Base-by-base conservation (phyloP, 2,113 vertebrate species). In the Festucalex cinctus region DNA sequence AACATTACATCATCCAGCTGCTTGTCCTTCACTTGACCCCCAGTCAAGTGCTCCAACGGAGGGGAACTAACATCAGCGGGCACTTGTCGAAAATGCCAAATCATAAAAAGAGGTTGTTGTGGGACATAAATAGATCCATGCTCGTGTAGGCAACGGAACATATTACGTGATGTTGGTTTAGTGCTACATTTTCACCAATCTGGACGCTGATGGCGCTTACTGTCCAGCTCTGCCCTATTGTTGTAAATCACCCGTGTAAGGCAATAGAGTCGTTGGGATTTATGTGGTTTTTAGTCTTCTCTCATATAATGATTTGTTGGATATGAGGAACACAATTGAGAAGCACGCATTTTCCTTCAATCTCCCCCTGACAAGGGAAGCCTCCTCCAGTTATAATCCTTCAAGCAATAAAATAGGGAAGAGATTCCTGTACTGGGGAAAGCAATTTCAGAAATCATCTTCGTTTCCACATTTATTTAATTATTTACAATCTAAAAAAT, bases 11-110 rank as follows among this genome's bases (percentile, higher is more conserved):
- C 83, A 85, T 75, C 65, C 74, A 61, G 51, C 79, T 81, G 72
- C 41, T 66, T 76, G 89, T 86, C 86, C 86, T 90, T 89, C 84
- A 87, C 63, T 66, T 88, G 84, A 87, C 85, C 86, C 75, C 58
- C 13, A 57, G 46, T 79, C 54, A 61, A 66, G 56, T 36, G 71
- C 70, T 83, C 62, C 80, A 74, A 76, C 16, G 16, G 28, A 3
- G 44, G 39, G 57, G 57, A 35, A 63, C 13, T 57, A 68, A 65
- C 56, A 60, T 73, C 32, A 70, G 58, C 72, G 70, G 76, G 70
- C 63, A 28, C 68, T 72, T 63, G 41, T 70, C 57, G 19, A 77
- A 62, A 80, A 60, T 32, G 26, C 35, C 32, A 51, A 73, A 72
- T 74, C 16, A 65, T 51, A 51, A 64, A 48, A 56, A 70, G 41